These are phyloP conservation scores for Mythimna impura DNA, from an alignment of 2,888 invertebrate genomes.

Conservation along the genomic window DNA sequence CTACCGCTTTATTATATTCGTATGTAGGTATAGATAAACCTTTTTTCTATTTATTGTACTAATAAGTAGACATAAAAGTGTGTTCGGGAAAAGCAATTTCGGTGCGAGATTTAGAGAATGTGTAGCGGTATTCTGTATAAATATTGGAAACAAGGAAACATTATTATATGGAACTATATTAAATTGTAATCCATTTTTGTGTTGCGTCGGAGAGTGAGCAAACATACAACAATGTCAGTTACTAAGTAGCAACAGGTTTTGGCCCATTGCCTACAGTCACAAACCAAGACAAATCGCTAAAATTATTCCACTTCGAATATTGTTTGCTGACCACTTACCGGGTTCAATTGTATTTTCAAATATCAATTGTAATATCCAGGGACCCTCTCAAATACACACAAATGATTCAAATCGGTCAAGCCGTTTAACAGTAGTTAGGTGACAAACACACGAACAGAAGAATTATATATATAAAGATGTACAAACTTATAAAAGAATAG, in stretches of 20 bases:
- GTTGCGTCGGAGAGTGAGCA: background rate
- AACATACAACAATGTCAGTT: background rate
- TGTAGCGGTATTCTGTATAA: background rate
- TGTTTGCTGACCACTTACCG: no score
- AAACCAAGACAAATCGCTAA: background rate
- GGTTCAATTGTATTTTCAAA: no score
- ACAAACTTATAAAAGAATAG: no score
- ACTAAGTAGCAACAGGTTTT: slow-evolving; percentile 36
- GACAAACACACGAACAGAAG: no score
- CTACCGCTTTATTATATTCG: no score
- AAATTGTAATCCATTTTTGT: background rate
- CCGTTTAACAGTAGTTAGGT: no score
- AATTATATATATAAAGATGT: no score
- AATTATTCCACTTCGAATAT: background rate
- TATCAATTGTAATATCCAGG: no score
- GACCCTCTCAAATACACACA: no score
- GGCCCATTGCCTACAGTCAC: background rate
- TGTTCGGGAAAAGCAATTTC: background rate
- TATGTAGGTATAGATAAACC: no score
- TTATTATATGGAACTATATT: background rate
- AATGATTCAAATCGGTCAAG: no score
- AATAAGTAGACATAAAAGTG: background rate
- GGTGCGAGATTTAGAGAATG: background rate
- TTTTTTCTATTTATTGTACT: no score
- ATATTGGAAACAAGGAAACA: background rate